Evolutionary conservation across 1,140 invertebrate species (phyloP).

Genomic region (Caenorhabditis remanei): DNA sequence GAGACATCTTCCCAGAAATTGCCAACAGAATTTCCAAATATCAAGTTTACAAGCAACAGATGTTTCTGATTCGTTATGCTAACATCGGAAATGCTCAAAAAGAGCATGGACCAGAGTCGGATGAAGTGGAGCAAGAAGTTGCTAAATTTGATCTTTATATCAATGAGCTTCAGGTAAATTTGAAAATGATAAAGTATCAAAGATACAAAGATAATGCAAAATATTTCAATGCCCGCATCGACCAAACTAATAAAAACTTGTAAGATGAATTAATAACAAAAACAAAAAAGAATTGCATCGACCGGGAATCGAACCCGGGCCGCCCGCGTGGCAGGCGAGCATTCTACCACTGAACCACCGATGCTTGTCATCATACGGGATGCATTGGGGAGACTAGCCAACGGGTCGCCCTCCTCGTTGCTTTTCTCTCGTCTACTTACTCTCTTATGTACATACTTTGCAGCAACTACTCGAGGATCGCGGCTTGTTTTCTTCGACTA

Average conservation of each 20-base stretch:
- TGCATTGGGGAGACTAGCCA: neutral
- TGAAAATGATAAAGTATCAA: neutral
- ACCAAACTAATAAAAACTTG: no score
- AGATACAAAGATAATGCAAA: no score
- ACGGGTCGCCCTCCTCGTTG: neutral
- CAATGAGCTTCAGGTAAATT: conserved; percentile 55
- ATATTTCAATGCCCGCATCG: no score
- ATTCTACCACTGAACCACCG: conserved; percentile 81
- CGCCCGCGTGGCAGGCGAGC: conserved; percentile 81
- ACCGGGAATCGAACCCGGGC: conserved; percentile 81
- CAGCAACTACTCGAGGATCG: conserved; percentile 72
- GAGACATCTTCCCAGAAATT: conserved; percentile 66
- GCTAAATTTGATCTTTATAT: conserved; percentile 50
- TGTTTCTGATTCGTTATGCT: conserved; percentile 62
- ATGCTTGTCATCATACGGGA: conserved; percentile 72
- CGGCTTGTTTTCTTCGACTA: conserved; percentile 71
- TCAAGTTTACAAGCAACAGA: conserved; percentile 74
- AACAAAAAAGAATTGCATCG: conserved; percentile 78
- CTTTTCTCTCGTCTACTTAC: no score
- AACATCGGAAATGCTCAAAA: conserved; percentile 56
- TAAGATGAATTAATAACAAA: neutral
- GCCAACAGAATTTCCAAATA: conserved; percentile 75
- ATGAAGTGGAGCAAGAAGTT: conserved; percentile 60
- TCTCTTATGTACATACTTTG: conserved; percentile 20
- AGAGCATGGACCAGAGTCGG: conserved; percentile 48